Percentiles rank a stretch among this genome's conserved stretches.
These are phyloP conservation scores for Drosophila simulans DNA, from an alignment of 1,140 invertebrate species.

Conservation along the genomic window DNA sequence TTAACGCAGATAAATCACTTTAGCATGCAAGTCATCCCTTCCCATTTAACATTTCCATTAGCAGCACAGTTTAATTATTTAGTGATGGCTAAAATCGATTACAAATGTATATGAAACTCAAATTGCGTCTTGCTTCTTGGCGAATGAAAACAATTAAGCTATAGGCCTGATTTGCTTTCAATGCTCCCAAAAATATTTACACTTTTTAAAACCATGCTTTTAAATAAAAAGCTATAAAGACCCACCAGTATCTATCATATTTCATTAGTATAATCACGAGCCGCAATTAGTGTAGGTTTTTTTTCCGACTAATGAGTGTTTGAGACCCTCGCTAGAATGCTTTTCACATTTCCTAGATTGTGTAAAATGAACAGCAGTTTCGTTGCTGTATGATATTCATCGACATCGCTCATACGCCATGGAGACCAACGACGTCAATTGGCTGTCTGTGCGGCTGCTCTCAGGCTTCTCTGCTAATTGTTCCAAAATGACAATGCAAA, in stretches of 20 bases:
- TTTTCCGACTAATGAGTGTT: constrained; percentile 31
- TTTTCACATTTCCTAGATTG: neutral
- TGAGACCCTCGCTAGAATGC: neutral
- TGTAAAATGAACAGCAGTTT: constrained; percentile 47
- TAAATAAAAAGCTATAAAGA: too few species aligned
- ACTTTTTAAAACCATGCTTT: too few species aligned
- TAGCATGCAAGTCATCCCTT: constrained; percentile 44
- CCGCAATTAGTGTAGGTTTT: constrained; percentile 26
- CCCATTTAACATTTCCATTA: constrained; percentile 42
- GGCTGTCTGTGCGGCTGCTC: constrained; percentile 29
- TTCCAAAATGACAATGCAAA: constrained; percentile 70
- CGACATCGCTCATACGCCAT: constrained; percentile 51
- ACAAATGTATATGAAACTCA: neutral
- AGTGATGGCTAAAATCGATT: constrained; percentile 33
- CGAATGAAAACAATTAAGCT: neutral
- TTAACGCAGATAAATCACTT: constrained; percentile 47
- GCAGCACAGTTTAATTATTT: constrained; percentile 46
- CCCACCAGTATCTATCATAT: too few species aligned
- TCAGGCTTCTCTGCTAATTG: constrained; percentile 58
- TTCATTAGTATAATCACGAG: neutral
- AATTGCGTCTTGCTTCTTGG: neutral
- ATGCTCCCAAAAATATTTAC: too few species aligned
- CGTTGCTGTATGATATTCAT: constrained; percentile 49
- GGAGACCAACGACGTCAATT: constrained; percentile 26
- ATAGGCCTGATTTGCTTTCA: neutral